Base-by-base conservation (phyloP, 2,113 vertebrate species). In the Cygnus atratus region DNA sequence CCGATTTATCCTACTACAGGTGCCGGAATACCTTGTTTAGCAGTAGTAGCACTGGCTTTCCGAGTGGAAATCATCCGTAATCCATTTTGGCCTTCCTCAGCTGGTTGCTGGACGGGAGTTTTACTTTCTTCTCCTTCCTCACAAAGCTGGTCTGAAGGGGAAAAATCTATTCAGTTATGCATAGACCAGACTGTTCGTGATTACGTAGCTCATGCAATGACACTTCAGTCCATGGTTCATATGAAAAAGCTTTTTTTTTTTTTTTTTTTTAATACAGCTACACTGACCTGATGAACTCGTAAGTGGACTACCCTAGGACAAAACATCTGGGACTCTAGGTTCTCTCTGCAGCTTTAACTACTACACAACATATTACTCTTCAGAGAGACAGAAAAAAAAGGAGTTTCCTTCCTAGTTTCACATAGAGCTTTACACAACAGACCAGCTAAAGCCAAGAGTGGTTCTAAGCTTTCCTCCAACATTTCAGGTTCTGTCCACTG, bases 61-160 rank as follows among this genome's bases (percentile, higher is more conserved):
- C 98, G 97, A 13, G 98, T 95, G 91, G 98, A 98, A 94, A 98
- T 77, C 35, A 97, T 55, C 73, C 98, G 73, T 96, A 99, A 48
- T 66, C 97, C 97, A 29, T 98, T 98, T 81, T 97, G 97, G 73
- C 52, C 33, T 37, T 98, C 98, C 6, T 97, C 14, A 39, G 86
- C 3, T 22, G 97, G 95, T 8, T 97, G 97, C 48, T 97, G 97
- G 43, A 92, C 63, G 10, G 98, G 97, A 18, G 96, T 84, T 96
- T 98, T 98, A 75, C 96, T 90, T 82, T 99, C 99, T 54, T 99
- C 99, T 91, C 99, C 99, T 97, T 99, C 99, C 92, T 99, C 99
- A 79, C 99, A 99, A 93, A 99, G 98, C 52, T 99, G 99, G 95
- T 99, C 99, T 99, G 95, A 31, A 97, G 96, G n/a, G 20, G 15